Conservation (phyloP, 2,888 invertebrate species). For the Epistrophella euchroma region DNA sequence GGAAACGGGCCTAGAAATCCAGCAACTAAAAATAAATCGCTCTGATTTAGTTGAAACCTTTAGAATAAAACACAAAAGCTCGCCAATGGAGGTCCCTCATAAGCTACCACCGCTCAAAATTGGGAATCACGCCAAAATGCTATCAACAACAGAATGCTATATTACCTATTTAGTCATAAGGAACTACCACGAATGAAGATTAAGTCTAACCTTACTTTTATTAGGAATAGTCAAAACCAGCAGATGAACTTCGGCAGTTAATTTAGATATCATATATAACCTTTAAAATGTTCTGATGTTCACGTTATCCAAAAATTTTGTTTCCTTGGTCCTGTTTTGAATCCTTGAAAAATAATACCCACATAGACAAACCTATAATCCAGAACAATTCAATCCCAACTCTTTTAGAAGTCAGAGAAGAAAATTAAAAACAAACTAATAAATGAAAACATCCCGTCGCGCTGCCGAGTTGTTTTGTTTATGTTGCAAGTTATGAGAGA, state of each 20-base stretch:
- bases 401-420: slow-evolving; percentile 25
- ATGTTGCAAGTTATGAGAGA: slow-evolving; percentile 51
- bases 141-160: no score
- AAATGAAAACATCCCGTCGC: slow-evolving; percentile 36
- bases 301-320: neutral
- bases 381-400: slow-evolving; percentile 17
- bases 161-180: no score
- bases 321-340: neutral
- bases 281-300: neutral
- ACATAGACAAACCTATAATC: neutral
- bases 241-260: neutral
- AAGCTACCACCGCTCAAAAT: no score
- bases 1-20: no score
- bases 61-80: no score
- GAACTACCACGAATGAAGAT: no score
- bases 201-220: neutral
- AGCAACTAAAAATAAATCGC: no score
- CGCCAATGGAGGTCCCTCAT: no score
- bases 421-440: slow-evolving; percentile 47
- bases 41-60: no score
- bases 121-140: no score
- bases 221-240: no score
- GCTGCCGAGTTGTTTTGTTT: slow-evolving; percentile 34
- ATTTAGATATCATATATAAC: neutral
- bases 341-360: neutral